Base-by-base conservation (phyloP, 2,113 vertebrate genomes). In the Odobenus rosmarus region DNA sequence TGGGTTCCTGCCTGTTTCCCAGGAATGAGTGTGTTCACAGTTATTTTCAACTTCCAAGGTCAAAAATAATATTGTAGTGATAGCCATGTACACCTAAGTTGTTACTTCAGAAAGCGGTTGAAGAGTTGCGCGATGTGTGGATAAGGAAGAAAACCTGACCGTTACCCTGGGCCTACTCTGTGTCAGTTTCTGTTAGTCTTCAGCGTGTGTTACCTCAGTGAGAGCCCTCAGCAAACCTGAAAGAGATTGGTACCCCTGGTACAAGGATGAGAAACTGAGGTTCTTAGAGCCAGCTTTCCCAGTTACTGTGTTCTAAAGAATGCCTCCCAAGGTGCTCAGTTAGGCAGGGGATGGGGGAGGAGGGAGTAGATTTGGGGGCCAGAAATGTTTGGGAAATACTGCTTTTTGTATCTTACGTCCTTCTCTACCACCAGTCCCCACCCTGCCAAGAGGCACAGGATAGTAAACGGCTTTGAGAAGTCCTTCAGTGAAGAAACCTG, bases 401-500 rank as follows among this genome's bases (percentile, higher is more conserved):
- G 55, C 9, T 90, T 83, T 92, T 84, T 87, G 49, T 59, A 39
- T 24, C 24, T 69, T 91, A 59, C 14, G 2, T 89, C 33, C 53
- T 94, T 83, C 53, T 79, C 10, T 77, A 84, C 28, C 80, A 19
- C 36, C 51, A 71, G 10, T 31, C 18, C 49, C 59, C 14, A 33
- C 42, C 26, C 51, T 83, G 23, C 76, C 51, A 88, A 92, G 33
- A 91, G 55, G 81, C 67, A 88, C 19, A 18, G 61, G 36, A 24
- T 62, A 15, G 55, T 76, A 72, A 79, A 57, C 81, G 24, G 39
- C 69, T 95, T 88, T 51, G 26, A 69, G 49, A 91, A 91, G 62
- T 83, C 57, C 26, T 86, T 95, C 81, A 97, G 33, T 39, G 90
- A 95, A 80, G 62, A 82, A 81, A 53, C 24, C 57, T 76, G 39